These are phyloP conservation scores for Mythimna loreyi DNA, from an alignment of 2,888 invertebrate genomes.

Conservation along the genomic window DNA sequence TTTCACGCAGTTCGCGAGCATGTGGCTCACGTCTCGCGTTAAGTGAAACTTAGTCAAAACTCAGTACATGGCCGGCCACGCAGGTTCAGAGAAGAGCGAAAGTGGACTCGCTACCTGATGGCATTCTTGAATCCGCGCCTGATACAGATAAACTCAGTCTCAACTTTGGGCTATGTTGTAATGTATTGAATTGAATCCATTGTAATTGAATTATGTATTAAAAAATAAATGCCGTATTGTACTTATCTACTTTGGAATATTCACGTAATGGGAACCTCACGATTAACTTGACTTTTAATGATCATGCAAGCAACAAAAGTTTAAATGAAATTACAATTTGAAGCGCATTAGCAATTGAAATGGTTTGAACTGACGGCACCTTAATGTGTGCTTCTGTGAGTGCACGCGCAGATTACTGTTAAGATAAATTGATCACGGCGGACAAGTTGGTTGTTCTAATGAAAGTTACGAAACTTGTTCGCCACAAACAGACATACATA, in stretches of 20 bases:
- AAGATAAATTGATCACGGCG: constrained; percentile 70
- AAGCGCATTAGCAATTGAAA: constrained; percentile 43
- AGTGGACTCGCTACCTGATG: constrained; percentile 76
- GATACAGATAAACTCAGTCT: constrained; percentile 11
- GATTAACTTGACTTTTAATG: constrained; percentile 7
- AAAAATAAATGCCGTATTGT: neutral
- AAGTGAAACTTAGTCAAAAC: constrained; percentile 65
- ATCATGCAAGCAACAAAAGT: constrained; percentile 13
- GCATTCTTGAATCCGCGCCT: constrained; percentile 42
- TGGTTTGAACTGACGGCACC: constrained; percentile 41
- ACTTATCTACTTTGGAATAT: neutral
- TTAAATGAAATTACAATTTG: constrained; percentile 26
- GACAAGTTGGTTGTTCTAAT: constrained; percentile 64
- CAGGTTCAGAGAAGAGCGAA: constrained; percentile 77
- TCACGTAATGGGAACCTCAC: neutral
- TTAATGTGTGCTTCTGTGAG: constrained; percentile 63
- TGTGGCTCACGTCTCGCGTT: constrained; percentile 54
- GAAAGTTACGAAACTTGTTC: constrained; percentile 70
- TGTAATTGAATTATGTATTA: neutral
- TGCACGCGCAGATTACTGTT: constrained; percentile 64
- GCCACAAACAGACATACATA: constrained; percentile 47
- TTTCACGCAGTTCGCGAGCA: constrained; percentile 49
- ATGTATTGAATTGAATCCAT: neutral
- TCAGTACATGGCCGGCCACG: constrained; percentile 68
- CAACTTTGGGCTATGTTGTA: constrained; percentile 10